phyloP scores from a whole-genome alignment of 2,888 invertebrate species.

The Diarsia rubi region DNA sequence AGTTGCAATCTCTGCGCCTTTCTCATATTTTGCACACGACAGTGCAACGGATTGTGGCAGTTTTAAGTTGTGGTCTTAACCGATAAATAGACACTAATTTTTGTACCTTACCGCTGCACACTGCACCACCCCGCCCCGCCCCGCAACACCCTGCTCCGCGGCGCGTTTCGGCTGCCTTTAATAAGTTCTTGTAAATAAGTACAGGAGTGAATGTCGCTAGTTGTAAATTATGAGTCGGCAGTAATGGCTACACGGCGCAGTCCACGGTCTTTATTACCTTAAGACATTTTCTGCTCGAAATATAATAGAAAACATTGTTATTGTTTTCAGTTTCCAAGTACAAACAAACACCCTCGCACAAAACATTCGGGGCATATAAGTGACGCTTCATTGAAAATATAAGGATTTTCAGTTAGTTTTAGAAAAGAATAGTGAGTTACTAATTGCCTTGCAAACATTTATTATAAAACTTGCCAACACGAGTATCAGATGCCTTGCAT shows the following conservation, averaged over 20 bases:
- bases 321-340: conserved; percentile 4
- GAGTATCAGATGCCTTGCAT: not conserved
- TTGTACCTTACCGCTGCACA: not conserved
- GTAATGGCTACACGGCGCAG: conserved; percentile 16
- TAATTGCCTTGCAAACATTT: not conserved
- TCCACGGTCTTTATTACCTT: conserved; percentile 1
- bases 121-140: not conserved
- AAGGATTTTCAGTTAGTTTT: not conserved
- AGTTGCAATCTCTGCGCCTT: not conserved
- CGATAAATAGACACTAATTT: not conserved
- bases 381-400: not conserved
- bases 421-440: not conserved
- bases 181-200: conserved; percentile 7
- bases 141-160: too few species aligned
- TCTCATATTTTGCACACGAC: too few species aligned
- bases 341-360: not conserved
- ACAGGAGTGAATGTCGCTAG: conserved; percentile 3
- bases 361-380: not conserved
- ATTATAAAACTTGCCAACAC: not conserved
- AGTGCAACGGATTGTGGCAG: not conserved
- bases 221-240: conserved; percentile 25
- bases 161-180: not conserved
- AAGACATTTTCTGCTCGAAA: not conserved
- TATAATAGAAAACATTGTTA: conserved; percentile 11
- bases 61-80: not conserved